Base-by-base conservation (phyloP, 2,888 invertebrate genomes). In the Rhamphomyia laevipes region DNA sequence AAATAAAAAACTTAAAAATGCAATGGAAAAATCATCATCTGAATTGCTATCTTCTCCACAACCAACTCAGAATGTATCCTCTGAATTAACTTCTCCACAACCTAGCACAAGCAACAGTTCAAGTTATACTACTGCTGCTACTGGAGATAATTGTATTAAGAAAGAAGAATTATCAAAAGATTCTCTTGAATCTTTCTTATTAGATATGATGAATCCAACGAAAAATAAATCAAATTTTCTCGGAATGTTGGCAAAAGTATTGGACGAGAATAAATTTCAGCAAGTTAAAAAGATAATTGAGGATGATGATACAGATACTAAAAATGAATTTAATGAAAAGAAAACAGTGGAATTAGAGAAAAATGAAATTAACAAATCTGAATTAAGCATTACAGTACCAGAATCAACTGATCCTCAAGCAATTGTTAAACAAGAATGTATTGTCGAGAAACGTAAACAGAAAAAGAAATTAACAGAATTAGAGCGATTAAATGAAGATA, bases 401-500 rank as follows among this genome's bases (percentile, higher is more conserved):
- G 46, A 43, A 46, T 46, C 33, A 23, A 4, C 3, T 2, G 11
- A n/a, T 17, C 6, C n/a, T 9, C 6, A 4, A 15, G 10, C 15
- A 16, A 13, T 16, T 5, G 15, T 18, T n/a, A 13, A 12, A 23
- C 9, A 5, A 12, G 15, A 42, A 45, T 31, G 40, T 45, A 51
- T 52, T 50, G 44, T 46, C 42, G 63, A 62, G 57, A 60, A 61
- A 48, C 43, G 13, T 38, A 55, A 62, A 21, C 65, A 59, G 64
- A 57, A 51, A 53, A 56, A 54, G 50, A 59, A 42, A 53, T 51
- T 15, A 43, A 74, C 73, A 47, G 80, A 81, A 53, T 58, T 82
- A 31, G 81, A 81, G 52, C 73, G 74, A 57, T 63, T 82, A 0
- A 81, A 81, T 55, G 78, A 77, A 40, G 81, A 82, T 55, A 77